Evolutionary conservation across 2,888 invertebrate genomes (phyloP), one percentile per base, ranked within the genome.

Genomic region (Cecidostiba fungosa): DNA sequence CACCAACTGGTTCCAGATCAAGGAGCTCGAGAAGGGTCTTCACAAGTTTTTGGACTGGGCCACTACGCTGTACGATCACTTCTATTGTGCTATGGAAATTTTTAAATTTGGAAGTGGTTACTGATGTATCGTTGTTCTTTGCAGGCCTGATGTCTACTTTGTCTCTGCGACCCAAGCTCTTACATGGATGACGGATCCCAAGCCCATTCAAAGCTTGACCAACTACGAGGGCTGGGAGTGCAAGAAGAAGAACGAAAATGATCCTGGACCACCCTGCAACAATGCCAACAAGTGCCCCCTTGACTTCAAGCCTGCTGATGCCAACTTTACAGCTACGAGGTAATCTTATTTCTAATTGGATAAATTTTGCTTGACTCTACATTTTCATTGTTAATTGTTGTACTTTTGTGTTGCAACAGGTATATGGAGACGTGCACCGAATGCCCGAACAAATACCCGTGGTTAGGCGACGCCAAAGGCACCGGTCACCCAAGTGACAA

Each of bases 1-100:
- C 92, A 98, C 98, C 0, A 98, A 98, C 94, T 99, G 99, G 99
- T 98, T 99, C 95, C 97, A 97, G 92, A 97, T 96, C 89, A 97
- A 97, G 91, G 97, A 96, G 90, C 94, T 97, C 16, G 98, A 97
- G 92, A 94, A 94, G 85, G 98, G 98, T 29, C 94, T 98, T 1
- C 96, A 97, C 89, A 97, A 97, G 93, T 98, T 98, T 94, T 94
- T 98, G 85, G 96, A 96, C 89, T 98, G 97, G 97, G 96, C 96
- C 0, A 94, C 96, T 69, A 95, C 95, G 88, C 93, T 96, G 96
- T 97, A 94, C 95, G 96, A 95, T 83, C 54, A 1, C 26, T 66
- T 76, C 66, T 74, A 19, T 66, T 26, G 43, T 10, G 36, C 12
- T 66, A 82, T 19, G 8, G 16, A 16, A 39, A 36, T 26, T 50